These are phyloP conservation scores for Squalus acanthias DNA, from an alignment of 2,797 vertebrate species.

Conservation along the genomic window DNA sequence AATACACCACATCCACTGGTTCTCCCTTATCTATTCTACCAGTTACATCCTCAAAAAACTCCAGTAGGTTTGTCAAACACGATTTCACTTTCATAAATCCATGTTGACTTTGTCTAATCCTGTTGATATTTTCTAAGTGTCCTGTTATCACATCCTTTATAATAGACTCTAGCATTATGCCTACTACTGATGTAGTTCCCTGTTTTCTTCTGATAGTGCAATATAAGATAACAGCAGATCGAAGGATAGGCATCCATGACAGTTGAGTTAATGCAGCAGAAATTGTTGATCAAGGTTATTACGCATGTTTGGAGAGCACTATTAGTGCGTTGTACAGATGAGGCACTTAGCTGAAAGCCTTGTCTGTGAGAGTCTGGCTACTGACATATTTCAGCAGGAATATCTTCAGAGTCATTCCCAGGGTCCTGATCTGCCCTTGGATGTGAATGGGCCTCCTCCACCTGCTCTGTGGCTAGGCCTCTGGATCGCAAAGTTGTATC, in stretches of 20 bases:
- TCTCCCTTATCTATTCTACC: no score
- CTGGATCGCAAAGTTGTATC: not conserved
- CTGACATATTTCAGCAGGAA: no score
- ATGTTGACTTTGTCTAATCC: no score
- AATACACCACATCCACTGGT: no score
- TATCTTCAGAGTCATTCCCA: not conserved
- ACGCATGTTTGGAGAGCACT: not conserved
- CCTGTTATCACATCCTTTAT: no score
- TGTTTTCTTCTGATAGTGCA: not conserved
- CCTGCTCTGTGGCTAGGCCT: not conserved
- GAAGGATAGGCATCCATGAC: not conserved
- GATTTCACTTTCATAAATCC: no score
- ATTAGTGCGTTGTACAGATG: not conserved
- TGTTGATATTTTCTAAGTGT: no score
- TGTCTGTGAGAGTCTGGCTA: not conserved
- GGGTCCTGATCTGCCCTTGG: not conserved
- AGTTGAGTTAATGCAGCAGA: not conserved
- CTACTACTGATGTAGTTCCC: no score
- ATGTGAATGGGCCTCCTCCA: not conserved
- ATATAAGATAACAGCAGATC: not conserved
- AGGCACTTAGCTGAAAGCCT: not conserved
- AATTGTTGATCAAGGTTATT: not conserved
- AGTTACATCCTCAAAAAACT: no score
- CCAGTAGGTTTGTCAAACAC: no score
- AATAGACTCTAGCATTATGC: no score